Evolutionary conservation across 2,888 invertebrate genomes (phyloP).

Genomic region (Drosophila differens): DNA sequence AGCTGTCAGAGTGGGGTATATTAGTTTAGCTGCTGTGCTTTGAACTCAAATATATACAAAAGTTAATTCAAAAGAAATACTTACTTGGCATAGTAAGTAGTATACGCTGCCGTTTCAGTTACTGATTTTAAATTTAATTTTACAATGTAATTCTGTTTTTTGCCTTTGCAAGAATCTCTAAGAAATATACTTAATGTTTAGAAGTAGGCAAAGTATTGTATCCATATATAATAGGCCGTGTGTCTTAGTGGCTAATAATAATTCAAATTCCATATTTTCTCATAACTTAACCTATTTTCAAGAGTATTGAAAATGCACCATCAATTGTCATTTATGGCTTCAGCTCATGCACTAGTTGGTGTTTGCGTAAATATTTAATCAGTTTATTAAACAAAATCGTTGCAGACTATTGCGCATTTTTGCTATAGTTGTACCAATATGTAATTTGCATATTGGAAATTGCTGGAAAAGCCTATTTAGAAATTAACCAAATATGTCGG

Average conservation of each 20-base stretch:
- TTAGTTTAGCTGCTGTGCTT: background rate
- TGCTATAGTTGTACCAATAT: slow-evolving; percentile 34
- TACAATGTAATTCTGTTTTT: background rate
- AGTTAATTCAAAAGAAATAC: background rate
- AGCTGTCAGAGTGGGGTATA: slow-evolving; percentile 2
- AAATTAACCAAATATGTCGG: slow-evolving; percentile 71
- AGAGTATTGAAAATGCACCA: slow-evolving; percentile 8
- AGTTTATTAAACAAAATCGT: slow-evolving; percentile 65
- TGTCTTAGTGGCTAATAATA: background rate
- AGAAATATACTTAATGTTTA: background rate
- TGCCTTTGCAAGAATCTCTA: background rate
- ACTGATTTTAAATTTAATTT: background rate
- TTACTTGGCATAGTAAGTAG: background rate
- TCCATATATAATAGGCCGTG: no score
- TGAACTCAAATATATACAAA: background rate
- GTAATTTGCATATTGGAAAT: slow-evolving; percentile 58
- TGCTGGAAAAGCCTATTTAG: slow-evolving; percentile 43
- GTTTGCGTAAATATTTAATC: slow-evolving; percentile 64
- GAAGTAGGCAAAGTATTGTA: no score
- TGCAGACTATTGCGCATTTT: slow-evolving; percentile 36
- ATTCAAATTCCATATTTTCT: background rate
- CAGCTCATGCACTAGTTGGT: background rate
- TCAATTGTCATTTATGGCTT: background rate
- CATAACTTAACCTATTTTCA: background rate
- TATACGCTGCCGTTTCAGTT: background rate